Conservation (phyloP, 2,113 vertebrate genomes). For the Peromyscus californicus region DNA sequence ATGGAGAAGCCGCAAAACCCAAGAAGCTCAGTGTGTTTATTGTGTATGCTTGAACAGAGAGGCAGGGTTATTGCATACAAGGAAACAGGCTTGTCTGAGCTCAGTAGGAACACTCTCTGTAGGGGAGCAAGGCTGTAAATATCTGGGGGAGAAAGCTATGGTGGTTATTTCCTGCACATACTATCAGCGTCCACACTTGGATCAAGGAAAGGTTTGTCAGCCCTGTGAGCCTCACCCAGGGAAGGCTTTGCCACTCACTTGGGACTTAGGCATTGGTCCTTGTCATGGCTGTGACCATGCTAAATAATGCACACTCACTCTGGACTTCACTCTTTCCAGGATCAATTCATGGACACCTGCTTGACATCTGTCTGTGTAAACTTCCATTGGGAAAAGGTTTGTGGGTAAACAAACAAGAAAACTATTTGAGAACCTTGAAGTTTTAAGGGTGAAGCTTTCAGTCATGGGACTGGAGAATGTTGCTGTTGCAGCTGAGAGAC, state of each 20-base stretch:
- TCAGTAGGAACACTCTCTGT: neutral
- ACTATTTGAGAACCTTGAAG: neutral
- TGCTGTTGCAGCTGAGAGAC: neutral
- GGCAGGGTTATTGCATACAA: neutral
- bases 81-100: neutral
- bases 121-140: neutral
- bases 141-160: neutral
- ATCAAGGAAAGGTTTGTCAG: neutral
- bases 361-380: neutral
- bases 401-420: neutral
- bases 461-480: neutral
- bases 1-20: neutral
- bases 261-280: neutral
- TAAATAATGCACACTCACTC: neutral
- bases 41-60: neutral
- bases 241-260: neutral
- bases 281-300: neutral
- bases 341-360: neutral
- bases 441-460: neutral
- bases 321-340: neutral
- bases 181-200: neutral
- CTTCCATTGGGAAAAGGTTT: slow-evolving; percentile 5
- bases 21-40: neutral
- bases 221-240: neutral
- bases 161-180: too few relatives aligned